These are phyloP conservation scores for Lasioglossum morio DNA, from an alignment of 2,888 invertebrate species.

Conservation along the genomic window DNA sequence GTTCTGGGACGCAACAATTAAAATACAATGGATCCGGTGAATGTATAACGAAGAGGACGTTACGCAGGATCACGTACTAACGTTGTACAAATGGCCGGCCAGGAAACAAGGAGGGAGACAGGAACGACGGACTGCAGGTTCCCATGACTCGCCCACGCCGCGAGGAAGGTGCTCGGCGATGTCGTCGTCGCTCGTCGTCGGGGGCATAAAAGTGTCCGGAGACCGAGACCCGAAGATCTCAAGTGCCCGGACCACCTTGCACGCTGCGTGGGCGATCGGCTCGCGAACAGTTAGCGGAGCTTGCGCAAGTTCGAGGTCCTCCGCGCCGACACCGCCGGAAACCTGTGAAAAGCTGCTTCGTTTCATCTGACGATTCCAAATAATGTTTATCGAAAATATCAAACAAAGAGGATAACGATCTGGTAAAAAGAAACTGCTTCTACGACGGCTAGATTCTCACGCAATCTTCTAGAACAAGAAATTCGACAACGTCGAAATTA, in stretches of 20 bases:
- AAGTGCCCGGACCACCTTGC: constrained; percentile 81
- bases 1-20: constrained; percentile 32
- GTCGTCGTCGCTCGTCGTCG: constrained; percentile 81
- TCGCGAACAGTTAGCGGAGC: constrained; percentile 71
- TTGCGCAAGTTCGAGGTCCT: constrained; percentile 74
- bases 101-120: constrained; percentile 58
- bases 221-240: constrained; percentile 78
- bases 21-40: constrained; percentile 55
- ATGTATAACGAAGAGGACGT: constrained; percentile 52
- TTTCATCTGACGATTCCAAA: no score
- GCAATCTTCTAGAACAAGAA: no score
- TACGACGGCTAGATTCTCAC: no score
- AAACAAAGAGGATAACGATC: no score
- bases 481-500: no score
- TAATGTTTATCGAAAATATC: no score
- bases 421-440: no score
- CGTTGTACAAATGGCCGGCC: constrained; percentile 58
- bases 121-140: constrained; percentile 70
- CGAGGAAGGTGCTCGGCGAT: constrained; percentile 77
- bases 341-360: background rate
- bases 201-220: constrained; percentile 82
- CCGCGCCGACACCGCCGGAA: background rate
- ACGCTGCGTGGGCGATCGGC: constrained; percentile 80
- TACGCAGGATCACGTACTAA: constrained; percentile 49
- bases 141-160: constrained; percentile 80